Base-by-base conservation (phyloP, 2,888 invertebrate genomes). In the Amblyjoppa fuscipennis region DNA sequence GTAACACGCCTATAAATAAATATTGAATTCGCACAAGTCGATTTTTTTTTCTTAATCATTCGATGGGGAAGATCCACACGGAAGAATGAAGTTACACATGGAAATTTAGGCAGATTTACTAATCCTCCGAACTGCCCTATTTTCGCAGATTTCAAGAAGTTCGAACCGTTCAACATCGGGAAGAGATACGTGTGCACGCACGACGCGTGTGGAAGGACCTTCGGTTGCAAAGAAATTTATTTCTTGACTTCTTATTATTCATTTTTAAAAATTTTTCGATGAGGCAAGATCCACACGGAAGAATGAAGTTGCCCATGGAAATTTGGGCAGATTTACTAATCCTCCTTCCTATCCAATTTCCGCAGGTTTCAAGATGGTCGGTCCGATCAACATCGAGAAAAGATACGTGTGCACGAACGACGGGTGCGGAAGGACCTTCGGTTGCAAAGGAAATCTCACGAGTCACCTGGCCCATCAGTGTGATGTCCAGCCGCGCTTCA, bases 401-500 rank as follows among this genome's bases (percentile, higher is more conserved):
- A 75, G 84, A 83, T 83, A 53, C 59, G 41, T 56, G 13, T 86
- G 86, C 38, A 28, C 74, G 69, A 86, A 86, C 70, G 64, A 69
- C 9, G 81, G 75, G 25, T 86, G 86, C 51, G 64, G 61, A 53
- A 78, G 49, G 25, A 75, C 56, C 6, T 94, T 92, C 85, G 89
- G 88, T 20, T 89, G 90, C 74, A 91, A 91, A 45, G 85, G 89
- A 51, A 90, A 90, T 75, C 86, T 94, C 88, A 89, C 91, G 79
- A 92, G 93, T 31, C 94, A 94, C 80, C 87, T 91, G 81, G 91
- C 91, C 74, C 92, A 92, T 74, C 93, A 93, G 81, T 94, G 94
- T 76, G 93, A 93, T 11, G 91, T 91, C 81, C 91, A 91, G 31
- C 91, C 94, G 3, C 91, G 93, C 41, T 94, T 93, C 88, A 90